phyloP scores from a whole-genome alignment of 2,888 invertebrate species.

The Odontocerum albicorne region DNA sequence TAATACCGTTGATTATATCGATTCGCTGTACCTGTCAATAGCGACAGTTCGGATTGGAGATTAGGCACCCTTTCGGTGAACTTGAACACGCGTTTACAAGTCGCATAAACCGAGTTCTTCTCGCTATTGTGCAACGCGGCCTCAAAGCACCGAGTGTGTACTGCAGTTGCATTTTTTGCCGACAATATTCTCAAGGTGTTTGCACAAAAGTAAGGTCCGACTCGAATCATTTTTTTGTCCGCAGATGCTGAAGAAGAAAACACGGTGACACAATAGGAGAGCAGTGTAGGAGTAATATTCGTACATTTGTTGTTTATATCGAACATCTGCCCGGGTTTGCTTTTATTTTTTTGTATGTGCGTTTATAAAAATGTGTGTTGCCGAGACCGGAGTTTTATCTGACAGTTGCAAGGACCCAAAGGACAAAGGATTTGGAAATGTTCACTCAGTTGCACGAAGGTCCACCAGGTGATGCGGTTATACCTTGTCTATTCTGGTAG shows the following conservation, averaged over 20 bases:
- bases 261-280: constrained; percentile 19
- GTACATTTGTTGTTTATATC: constrained; percentile 26
- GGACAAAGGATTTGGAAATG: constrained; percentile 34
- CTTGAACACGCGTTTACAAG: too few species aligned
- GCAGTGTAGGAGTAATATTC: constrained; percentile 32
- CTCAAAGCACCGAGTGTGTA: not conserved
- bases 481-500: too few species aligned
- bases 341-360: constrained; percentile 29
- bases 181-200: constrained; percentile 27
- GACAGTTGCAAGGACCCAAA: constrained; percentile 21
- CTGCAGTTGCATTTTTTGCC: constrained; percentile 16
- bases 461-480: constrained; percentile 33
- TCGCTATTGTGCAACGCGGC: not conserved
- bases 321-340: constrained; percentile 33
- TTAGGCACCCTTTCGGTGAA: too few species aligned
- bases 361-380: constrained; percentile 28
- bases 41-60: too few species aligned
- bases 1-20: too few species aligned
- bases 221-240: constrained; percentile 30
- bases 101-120: not conserved
- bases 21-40: too few species aligned
- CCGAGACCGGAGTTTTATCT: constrained; percentile 25
- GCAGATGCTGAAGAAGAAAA: constrained; percentile 9
- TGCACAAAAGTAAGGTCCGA: constrained; percentile 36
- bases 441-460: constrained; percentile 24